Percentiles rank a stretch among this genome's conserved stretches.
Evolutionary conservation across 1,140 invertebrate species (phyloP).

Genomic region (Eurosta solidaginis): DNA sequence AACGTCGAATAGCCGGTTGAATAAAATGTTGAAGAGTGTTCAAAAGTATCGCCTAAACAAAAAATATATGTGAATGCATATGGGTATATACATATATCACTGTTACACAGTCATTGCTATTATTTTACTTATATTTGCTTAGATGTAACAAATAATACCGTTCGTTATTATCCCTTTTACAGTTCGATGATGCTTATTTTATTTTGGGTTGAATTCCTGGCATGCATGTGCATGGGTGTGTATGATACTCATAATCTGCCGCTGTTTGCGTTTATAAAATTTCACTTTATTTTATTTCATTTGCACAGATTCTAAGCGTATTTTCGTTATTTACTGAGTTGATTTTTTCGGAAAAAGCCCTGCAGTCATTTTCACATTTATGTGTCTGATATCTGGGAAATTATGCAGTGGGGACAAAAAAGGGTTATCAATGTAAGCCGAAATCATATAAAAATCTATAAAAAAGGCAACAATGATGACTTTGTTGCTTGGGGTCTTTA

Average conservation of each 20-base stretch:
- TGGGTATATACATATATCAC: neutral
- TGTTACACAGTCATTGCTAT: neutral
- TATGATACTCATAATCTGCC: neutral
- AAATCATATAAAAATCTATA: neutral
- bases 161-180: slow-evolving; percentile 25
- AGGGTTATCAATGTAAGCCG: neutral
- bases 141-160: slow-evolving; percentile 1
- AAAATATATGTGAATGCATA: too few relatives aligned
- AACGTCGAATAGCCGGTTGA: neutral
- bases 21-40: neutral
- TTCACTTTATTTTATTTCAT: neutral
- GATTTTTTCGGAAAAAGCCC: neutral
- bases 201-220: neutral
- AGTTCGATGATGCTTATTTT: slow-evolving; percentile 25
- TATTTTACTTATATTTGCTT: neutral
- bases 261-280: neutral
- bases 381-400: neutral
- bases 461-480: neutral
- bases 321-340: neutral
- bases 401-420: neutral
- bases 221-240: neutral
- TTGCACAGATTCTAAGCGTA: slow-evolving; percentile 14
- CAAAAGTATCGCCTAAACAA: too few relatives aligned
- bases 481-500: neutral
- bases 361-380: neutral